phyloP scores from a whole-genome alignment of 2,113 vertebrate genomes.

The Trachemys scripta region DNA sequence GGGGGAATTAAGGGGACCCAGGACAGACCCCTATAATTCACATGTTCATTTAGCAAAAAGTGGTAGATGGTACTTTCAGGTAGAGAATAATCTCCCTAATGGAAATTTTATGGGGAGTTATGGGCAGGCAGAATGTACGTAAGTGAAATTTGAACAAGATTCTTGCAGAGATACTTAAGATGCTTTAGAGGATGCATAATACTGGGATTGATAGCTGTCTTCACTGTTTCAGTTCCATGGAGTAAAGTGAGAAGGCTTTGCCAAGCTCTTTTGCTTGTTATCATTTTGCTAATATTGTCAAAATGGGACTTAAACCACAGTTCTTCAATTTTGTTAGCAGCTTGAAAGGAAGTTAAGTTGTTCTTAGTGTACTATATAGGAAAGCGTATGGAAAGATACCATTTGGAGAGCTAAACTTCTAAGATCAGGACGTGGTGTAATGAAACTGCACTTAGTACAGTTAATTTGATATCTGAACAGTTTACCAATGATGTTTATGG shows the following conservation, averaged over 20 bases:
- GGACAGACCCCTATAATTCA: not conserved
- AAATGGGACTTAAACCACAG: not conserved
- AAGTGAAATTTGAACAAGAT: not conserved
- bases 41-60: not conserved
- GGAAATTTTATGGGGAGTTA: not conserved
- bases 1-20: not conserved
- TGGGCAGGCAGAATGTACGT: not conserved
- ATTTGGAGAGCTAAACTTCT: not conserved
- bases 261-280: not conserved
- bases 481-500: not conserved
- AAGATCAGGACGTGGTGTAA: not conserved
- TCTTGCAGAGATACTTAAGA: not conserved
- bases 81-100: not conserved
- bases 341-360: not conserved
- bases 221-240: not conserved
- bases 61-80: not conserved
- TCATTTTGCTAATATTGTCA: not conserved
- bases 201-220: not conserved
- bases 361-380: rapidly evolving
- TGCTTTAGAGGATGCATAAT: not conserved
- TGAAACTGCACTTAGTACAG: not conserved
- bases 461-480: not conserved
- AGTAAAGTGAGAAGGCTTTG: not conserved
- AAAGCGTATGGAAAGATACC: not conserved
- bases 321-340: not conserved